Evolutionary conservation across 2,888 invertebrate genomes (phyloP).

Genomic region (Nemapogon koenigi): DNA sequence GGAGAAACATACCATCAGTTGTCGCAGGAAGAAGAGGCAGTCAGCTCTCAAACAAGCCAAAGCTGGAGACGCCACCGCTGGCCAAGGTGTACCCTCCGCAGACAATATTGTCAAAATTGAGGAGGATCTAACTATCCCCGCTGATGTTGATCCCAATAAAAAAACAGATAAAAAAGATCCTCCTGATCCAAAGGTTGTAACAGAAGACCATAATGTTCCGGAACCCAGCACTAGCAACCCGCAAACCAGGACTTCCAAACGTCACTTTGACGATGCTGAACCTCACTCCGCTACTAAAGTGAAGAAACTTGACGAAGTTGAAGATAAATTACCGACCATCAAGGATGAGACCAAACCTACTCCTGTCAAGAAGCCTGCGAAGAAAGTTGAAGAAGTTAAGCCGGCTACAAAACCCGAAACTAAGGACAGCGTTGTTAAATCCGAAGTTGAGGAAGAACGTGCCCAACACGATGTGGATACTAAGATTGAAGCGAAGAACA

Average conservation of each 20-base stretch:
- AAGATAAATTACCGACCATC: constrained; percentile 20
- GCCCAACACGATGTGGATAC: constrained; percentile 26
- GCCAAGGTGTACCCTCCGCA: neutral
- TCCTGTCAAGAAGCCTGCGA: neutral
- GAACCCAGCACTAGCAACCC: too few species aligned
- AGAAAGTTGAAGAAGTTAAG: neutral
- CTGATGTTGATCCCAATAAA: too few species aligned
- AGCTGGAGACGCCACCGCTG: constrained; percentile 13
- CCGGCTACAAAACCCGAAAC: neutral
- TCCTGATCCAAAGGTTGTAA: too few species aligned
- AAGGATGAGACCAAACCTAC: too few species aligned
- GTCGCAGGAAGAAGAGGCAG: constrained; percentile 49
- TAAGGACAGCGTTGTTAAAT: neutral
- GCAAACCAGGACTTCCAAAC: too few species aligned
- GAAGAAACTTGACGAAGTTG: constrained; percentile 24
- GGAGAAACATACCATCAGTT: constrained; percentile 45
- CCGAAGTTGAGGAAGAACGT: constrained; percentile 30
- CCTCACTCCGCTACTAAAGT: too few species aligned
- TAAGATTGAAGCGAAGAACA: constrained; percentile 26
- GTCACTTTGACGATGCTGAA: too few species aligned
- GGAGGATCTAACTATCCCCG: too few species aligned
- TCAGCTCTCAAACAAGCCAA: constrained; percentile 27
- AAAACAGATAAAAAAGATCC: too few species aligned
- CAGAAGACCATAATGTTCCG: too few species aligned
- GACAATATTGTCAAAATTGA: too few species aligned